phyloP scores from a whole-genome alignment of 2,888 invertebrate species.

The Drosophila koepferae region DNA sequence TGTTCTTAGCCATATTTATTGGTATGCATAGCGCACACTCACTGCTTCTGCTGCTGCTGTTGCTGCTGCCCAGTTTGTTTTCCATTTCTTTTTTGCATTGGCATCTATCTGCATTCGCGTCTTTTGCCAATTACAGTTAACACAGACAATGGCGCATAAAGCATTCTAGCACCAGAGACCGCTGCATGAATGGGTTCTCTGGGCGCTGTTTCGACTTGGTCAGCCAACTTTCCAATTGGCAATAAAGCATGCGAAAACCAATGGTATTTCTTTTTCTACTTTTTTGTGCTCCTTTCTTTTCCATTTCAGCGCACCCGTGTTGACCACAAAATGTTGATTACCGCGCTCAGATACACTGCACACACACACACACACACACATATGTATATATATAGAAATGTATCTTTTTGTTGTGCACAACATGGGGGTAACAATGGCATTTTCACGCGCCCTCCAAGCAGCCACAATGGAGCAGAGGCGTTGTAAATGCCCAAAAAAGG shows the following conservation, averaged over 20 bases:
- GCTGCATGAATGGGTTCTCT: slow-evolving; percentile 57
- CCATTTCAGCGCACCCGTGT: slow-evolving; percentile 46
- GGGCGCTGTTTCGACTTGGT: slow-evolving; percentile 33
- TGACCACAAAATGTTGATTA: slow-evolving; percentile 81
- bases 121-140: slow-evolving; percentile 71
- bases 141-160: slow-evolving; percentile 75
- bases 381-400: slow-evolving; percentile 33
- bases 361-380: slow-evolving; percentile 14
- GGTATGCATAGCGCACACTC: slow-evolving; percentile 53
- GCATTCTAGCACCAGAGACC: slow-evolving; percentile 71
- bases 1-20: slow-evolving; percentile 62
- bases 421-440: slow-evolving; percentile 63
- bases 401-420: slow-evolving; percentile 12
- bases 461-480: slow-evolving; percentile 73
- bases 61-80: not conserved
- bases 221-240: slow-evolving; percentile 80
- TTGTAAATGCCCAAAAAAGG: slow-evolving; percentile 80
- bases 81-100: slow-evolving; percentile 10
- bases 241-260: slow-evolving; percentile 78
- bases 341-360: slow-evolving; percentile 57
- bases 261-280: slow-evolving; percentile 58
- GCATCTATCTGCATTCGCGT: slow-evolving; percentile 34
- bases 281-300: slow-evolving; percentile 31
- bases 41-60: not conserved
- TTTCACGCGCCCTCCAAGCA: slow-evolving; percentile 74